A percentile compares a stretch with the other conserved stretches of the same genome.
Conservation (phyloP, 2,797 vertebrate species). For the Gallirallus australis region DNA sequence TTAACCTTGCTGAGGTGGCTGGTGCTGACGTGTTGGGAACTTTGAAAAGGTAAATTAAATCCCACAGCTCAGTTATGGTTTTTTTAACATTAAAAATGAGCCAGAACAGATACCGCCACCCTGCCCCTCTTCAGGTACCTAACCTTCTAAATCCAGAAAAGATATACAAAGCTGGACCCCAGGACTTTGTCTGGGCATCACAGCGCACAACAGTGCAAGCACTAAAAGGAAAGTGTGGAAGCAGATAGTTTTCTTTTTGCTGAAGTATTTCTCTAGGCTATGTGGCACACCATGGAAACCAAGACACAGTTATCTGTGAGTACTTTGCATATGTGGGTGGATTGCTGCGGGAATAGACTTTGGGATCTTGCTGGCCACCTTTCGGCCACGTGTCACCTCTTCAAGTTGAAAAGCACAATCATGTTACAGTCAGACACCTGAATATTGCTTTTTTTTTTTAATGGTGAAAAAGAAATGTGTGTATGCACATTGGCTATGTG, state of each 20-base stretch:
- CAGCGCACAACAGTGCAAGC: not conserved
- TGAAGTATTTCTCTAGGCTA: not conserved
- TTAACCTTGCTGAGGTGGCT: constrained; percentile 50
- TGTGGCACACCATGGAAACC: not conserved
- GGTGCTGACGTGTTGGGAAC: constrained; percentile 53
- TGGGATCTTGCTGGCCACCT: not conserved
- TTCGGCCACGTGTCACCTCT: not conserved
- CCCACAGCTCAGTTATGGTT: not conserved
- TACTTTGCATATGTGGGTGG: accelerated
- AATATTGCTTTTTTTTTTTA: not conserved
- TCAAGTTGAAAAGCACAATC: not conserved
- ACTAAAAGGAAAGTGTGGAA: not conserved
- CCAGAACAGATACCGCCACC: not conserved
- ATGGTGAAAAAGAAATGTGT: not conserved
- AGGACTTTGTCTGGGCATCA: accelerated
- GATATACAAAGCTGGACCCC: not conserved
- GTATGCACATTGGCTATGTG: not conserved
- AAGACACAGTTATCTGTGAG: not conserved
- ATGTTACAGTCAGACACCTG: not conserved
- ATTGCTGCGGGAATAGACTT: not conserved
- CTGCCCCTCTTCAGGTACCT: not conserved
- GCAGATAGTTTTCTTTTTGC: not conserved
- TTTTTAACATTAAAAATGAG: not conserved
- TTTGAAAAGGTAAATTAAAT: constrained; percentile 63
- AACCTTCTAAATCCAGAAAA: not conserved